Base-by-base conservation (phyloP, 2,797 vertebrate genomes). In the Etheostoma perlongum region DNA sequence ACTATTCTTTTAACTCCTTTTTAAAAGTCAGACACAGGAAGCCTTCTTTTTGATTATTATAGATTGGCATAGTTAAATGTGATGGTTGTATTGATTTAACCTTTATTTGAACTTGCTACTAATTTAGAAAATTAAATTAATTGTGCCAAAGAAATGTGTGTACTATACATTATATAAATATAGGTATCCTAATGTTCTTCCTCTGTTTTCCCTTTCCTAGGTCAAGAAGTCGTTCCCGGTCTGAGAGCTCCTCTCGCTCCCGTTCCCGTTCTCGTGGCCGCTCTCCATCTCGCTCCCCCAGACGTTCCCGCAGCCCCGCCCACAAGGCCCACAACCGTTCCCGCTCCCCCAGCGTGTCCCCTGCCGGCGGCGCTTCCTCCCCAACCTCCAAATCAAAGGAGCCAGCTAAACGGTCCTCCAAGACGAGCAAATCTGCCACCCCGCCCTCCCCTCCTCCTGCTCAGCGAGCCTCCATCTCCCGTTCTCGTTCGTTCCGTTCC, bases 201-300 rank as follows among this genome's bases (percentile, higher is more conserved):
- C 36, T 61, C 18, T 47, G 58, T 46, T 46, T 51, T 61, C 25
- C 49, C 2, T 77, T 44, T 6, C 49, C 10, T 49, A 95, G 94
- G 87, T 95, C 95, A 0, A 94, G 97, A 88, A 97, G 97, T n/a
- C 96, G 97, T 51, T 98, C 97, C 0, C 94, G 96, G 33, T 98
- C 96, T 48, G 94, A 96, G 66, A 98, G 97, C 92, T 98, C 97
- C 0, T 98, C 97, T 0, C 94, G 96, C 5, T 98, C 97, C 4
- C 95, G 96, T 0, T 83, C 96, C 87, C 96, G 89, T 19, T 93
- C 92, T 25, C 89, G 88, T 0, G 91, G 96, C 40, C 96, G 96
- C 81, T 98, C 97, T 25, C 94, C 95, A 4, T 98, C 92, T 0
- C 85, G 89, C 48, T 92, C 91, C 21, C 92, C 86, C 2, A 59